phyloP scores from a whole-genome alignment of 2,888 invertebrate species.

The Baccha elongata region DNA sequence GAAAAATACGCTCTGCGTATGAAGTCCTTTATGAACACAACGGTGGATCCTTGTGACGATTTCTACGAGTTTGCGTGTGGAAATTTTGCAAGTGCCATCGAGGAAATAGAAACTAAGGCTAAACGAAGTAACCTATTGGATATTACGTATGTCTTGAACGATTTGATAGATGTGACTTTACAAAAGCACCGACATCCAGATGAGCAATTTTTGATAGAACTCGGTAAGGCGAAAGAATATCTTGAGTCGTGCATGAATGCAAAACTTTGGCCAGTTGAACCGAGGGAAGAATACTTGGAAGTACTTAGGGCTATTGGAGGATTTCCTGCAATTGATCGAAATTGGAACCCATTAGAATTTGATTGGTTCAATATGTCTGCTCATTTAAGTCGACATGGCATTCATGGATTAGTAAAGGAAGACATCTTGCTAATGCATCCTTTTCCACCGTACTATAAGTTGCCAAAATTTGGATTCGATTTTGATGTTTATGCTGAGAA shows the following conservation, averaged over 20 bases:
- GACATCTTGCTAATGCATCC: constrained; percentile 75
- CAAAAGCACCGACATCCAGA: constrained; percentile 66
- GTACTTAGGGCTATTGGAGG: constrained; percentile 79
- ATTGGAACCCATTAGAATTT: constrained; percentile 76
- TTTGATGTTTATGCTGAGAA: constrained; percentile 78
- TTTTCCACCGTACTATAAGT: constrained; percentile 77
- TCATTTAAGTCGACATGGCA: constrained; percentile 78
- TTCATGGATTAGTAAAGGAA: constrained; percentile 76
- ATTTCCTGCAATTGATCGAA: constrained; percentile 79
- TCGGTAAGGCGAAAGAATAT: constrained; percentile 77
- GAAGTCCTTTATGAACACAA: constrained; percentile 78
- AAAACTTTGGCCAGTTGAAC: constrained; percentile 76
- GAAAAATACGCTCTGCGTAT: constrained; percentile 76
- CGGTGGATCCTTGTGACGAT: constrained; percentile 79
- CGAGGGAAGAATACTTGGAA: constrained; percentile 77
- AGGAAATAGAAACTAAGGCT: constrained; percentile 71
- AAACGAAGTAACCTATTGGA: constrained; percentile 79
- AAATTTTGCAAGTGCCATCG: constrained; percentile 78
- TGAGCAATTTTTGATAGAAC: constrained; percentile 75
- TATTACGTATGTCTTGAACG: constrained; percentile 76
- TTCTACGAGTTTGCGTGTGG: constrained; percentile 81
- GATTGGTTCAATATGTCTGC: constrained; percentile 81
- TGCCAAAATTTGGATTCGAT: constrained; percentile 79
- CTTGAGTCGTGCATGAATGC: constrained; percentile 77
- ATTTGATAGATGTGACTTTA: constrained; percentile 74